phyloP scores from a whole-genome alignment of 2,113 vertebrate species.

The Microcebus lehilahytsara region DNA sequence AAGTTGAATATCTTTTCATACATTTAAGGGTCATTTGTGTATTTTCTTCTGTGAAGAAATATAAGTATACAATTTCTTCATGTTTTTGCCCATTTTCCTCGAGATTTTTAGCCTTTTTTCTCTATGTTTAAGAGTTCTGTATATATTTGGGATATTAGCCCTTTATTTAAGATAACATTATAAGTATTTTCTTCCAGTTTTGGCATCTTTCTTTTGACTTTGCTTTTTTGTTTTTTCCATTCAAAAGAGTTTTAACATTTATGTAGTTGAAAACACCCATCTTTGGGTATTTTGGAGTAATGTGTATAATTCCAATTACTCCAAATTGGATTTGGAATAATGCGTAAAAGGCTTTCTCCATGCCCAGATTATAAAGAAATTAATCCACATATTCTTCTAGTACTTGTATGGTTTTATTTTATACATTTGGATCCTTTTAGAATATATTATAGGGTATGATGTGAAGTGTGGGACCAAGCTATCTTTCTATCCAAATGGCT shows the following conservation, averaged over 20 bases:
- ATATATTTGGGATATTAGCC: neutral
- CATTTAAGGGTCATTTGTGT: neutral
- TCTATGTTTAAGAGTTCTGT: conserved; percentile 9
- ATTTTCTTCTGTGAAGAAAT: conserved; percentile 9
- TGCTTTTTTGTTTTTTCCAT: neutral
- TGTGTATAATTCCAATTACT: too few relatives aligned
- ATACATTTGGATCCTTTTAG: neutral
- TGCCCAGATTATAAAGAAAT: neutral
- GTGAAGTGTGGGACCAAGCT: neutral
- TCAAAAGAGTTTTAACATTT: conserved; percentile 39
- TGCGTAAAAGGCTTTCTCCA: neutral
- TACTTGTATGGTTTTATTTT: neutral
- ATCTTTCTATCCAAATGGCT: neutral
- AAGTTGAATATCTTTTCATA: neutral
- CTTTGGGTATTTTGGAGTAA: too few relatives aligned
- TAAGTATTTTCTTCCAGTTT: neutral
- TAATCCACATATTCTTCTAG: neutral
- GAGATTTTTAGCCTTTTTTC: neutral
- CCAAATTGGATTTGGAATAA: neutral
- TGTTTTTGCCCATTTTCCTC: neutral
- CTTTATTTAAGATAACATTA: neutral
- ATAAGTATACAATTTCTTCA: neutral
- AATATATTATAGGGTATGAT: neutral
- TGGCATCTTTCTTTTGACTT: neutral
- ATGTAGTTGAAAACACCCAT: neutral